Evolutionary conservation across 2,113 vertebrate species (phyloP), one percentile per base, ranked within the genome.

Genomic region (Anseranas semipalmata): DNA sequence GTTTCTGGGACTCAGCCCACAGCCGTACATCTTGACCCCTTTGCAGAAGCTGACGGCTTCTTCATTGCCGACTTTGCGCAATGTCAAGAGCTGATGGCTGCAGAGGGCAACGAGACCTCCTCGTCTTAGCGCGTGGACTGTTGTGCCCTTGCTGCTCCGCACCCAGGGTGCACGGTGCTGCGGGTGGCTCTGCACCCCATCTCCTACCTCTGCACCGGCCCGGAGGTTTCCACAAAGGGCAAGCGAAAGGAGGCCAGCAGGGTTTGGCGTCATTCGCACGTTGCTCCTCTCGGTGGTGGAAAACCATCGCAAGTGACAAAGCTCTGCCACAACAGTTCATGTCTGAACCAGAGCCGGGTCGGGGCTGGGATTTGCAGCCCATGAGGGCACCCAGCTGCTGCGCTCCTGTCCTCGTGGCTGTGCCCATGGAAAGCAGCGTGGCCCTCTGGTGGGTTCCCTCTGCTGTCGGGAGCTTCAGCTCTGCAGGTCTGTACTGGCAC

Each of bases 201-300:
- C 28, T 53, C 35, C 35, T 15, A 30, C 27, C 27, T 39, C 28
- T 32, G 70, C 19, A 28, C 27, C 15, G 5, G 81, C 87, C 77
- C 0, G 3, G 70, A 41, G 93, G 59, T 94, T 91, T 37, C 89
- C 33, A 8, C 78, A 91, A 93, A 93, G 93, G 91, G 74, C 95
- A 85, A 62, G 81, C 0, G 6, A 96, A 97, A 97, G 56, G 91
- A 93, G 95, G 95, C 85, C 94, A 83, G 91, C 53, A 6, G 77
- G 32, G 71, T 89, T 91, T 96, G 94, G 93, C 89, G 71, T 95
- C 96, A 97, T 95, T 96, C 74, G 0, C 93, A 76, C 53, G 11
- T 94, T 96, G 63, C 93, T 96, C 74, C 81, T 82, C 84, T 95
- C 53, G 4, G 6, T 1, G 3, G 58, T 79, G 89, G 87, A 85